phyloP scores from a whole-genome alignment of 2,888 invertebrate genomes.

The Anoncus sp. region DNA sequence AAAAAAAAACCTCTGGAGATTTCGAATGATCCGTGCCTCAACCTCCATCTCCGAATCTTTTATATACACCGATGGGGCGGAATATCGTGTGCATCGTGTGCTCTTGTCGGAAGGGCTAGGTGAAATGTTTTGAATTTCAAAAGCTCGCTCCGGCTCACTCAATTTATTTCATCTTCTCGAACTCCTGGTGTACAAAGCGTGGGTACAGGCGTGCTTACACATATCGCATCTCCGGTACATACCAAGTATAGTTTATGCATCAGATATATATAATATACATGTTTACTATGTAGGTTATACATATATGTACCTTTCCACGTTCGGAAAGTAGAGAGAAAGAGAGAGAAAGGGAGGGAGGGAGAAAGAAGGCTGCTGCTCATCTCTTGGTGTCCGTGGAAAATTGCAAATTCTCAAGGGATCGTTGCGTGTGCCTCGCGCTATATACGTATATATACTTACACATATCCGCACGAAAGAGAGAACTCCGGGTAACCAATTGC shows the following conservation, averaged over 20 bases:
- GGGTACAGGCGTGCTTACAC: constrained; percentile 24
- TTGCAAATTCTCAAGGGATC: constrained; percentile 72
- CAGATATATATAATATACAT: constrained; percentile 5
- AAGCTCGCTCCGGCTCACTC: constrained; percentile 58
- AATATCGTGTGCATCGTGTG: constrained; percentile 14
- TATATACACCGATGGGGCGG: constrained; percentile 27
- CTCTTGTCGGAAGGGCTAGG: constrained; percentile 35
- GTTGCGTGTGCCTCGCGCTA: constrained; percentile 44
- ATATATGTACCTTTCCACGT: constrained; percentile 45
- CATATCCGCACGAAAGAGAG: constrained; percentile 11
- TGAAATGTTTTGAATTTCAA: constrained; percentile 63
- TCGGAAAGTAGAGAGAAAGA: constrained; percentile 10
- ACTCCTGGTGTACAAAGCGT: constrained; percentile 12
- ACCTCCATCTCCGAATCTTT: constrained; percentile 20
- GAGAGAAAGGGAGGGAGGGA: constrained; percentile 30
- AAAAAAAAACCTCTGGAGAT: constrained; percentile 35
- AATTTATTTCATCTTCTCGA: constrained; percentile 62
- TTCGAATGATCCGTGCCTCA: constrained; percentile 37
- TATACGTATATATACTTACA: constrained; percentile 18
- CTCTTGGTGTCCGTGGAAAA: constrained; percentile 69
- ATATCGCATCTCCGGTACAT: constrained; percentile 35
- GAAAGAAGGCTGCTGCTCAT: constrained; percentile 36
- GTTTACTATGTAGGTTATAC: not conserved
- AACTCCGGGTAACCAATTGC: constrained; percentile 68
- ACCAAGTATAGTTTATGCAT: constrained; percentile 27